These are phyloP conservation scores for Physocephala rufipes DNA, from an alignment of 2,888 invertebrate species.

Conservation along the genomic window DNA sequence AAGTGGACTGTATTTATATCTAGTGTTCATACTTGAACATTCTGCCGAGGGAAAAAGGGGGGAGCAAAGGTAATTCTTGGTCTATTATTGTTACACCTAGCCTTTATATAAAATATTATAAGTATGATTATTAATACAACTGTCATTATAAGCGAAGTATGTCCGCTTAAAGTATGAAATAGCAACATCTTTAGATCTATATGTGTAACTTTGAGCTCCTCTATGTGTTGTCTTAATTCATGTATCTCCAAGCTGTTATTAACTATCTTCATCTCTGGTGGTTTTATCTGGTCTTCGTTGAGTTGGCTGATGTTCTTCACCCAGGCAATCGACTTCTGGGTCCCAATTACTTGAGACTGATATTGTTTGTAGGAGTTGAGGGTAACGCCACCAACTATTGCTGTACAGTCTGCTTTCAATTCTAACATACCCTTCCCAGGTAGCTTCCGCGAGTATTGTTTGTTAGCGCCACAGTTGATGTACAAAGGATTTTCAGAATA, in stretches of 20 bases:
- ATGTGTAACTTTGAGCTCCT: not conserved
- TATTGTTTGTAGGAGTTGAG: conserved; percentile 4
- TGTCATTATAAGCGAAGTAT: not conserved
- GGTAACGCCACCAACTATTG: not conserved
- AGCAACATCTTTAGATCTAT: not conserved
- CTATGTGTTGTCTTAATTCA: not conserved
- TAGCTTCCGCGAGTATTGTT: not conserved
- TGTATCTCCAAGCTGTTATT: not conserved
- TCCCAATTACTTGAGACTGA: not conserved
- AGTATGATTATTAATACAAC: not conserved
- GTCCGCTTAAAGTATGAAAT: not conserved
- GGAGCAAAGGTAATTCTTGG: not conserved
- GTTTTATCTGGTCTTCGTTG: conserved; percentile 1
- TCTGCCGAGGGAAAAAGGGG: no score
- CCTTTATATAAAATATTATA: not conserved
- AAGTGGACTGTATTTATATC: no score
- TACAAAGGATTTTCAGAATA: not conserved
- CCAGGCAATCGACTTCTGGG: not conserved
- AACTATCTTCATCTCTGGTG: not conserved
- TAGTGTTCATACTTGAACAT: no score
- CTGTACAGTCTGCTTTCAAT: conserved; percentile 4
- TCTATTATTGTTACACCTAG: not conserved
- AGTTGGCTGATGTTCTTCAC: not conserved
- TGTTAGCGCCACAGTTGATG: not conserved
- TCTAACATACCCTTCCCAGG: not conserved